Evolutionary conservation across 2,888 invertebrate species (phyloP).

Genomic region (Troilus luridus): DNA sequence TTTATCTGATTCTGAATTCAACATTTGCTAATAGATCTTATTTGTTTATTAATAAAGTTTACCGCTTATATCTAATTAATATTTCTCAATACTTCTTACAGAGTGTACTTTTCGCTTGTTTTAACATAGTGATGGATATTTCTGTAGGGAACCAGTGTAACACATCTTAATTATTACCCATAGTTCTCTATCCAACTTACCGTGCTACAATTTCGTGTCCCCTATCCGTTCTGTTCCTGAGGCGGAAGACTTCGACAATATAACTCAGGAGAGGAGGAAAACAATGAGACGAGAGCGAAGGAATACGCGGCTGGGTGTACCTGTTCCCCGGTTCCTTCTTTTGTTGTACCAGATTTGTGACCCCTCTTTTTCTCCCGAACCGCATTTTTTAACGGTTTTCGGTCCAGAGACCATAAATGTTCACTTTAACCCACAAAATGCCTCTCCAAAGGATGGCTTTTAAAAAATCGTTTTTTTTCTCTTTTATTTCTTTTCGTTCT

Average conservation of each 20-base stretch:
- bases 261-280: background rate
- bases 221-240: background rate
- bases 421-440: constrained; percentile 45
- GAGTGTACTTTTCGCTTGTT: too few species aligned
- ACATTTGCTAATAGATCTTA: too few species aligned
- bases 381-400: constrained; percentile 47
- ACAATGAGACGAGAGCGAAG: background rate
- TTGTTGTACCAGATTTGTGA: constrained; percentile 41
- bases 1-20: too few species aligned
- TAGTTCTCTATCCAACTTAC: too few species aligned
- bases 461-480: background rate
- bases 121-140: too few species aligned
- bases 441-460: constrained; percentile 41
- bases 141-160: too few species aligned
- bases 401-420: constrained; percentile 45
- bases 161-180: too few species aligned
- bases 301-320: background rate
- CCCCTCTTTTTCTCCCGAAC: constrained; percentile 45
- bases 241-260: background rate
- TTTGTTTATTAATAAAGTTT: too few species aligned
- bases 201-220: background rate
- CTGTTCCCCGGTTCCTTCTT: constrained; percentile 45
- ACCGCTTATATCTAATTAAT: too few species aligned
- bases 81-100: too few species aligned
- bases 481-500: background rate